Conservation (phyloP, 92 coral and sea anemone species). For the Muricea muricata region DNA sequence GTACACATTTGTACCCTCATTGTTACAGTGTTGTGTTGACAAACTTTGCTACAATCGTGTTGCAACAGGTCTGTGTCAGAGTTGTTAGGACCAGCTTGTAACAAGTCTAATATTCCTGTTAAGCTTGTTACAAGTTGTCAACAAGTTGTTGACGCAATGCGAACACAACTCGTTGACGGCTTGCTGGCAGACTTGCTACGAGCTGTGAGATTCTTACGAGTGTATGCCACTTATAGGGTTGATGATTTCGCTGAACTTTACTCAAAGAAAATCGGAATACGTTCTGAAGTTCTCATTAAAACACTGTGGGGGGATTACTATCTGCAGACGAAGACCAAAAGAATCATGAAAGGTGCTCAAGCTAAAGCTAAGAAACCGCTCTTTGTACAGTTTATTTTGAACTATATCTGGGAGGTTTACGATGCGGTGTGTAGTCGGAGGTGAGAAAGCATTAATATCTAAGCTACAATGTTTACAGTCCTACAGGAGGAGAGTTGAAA, state of each 20-base stretch:
- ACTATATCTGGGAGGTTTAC: constrained; percentile 94
- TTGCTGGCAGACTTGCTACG: too few species aligned
- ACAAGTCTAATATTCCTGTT: too few species aligned
- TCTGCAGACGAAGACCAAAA: constrained; percentile 85
- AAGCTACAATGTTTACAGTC: background rate
- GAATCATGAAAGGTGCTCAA: constrained; percentile 94
- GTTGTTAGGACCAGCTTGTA: too few species aligned
- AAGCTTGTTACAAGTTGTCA: too few species aligned
- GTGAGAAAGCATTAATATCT: constrained; percentile 37
- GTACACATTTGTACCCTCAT: too few species aligned
- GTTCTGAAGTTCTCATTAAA: constrained; percentile 74
- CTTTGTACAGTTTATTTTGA: constrained; percentile 95
- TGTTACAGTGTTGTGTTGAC: too few species aligned
- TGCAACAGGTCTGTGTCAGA: too few species aligned
- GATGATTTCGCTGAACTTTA: constrained; percentile 84
- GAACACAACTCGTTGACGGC: too few species aligned
- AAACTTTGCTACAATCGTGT: too few species aligned
- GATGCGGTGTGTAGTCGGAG: constrained; percentile 82
- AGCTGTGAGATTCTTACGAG: too few species aligned
- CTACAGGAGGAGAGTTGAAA: too few species aligned
- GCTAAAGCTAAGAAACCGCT: constrained; percentile 94
- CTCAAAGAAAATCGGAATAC: constrained; percentile 88
- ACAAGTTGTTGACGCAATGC: too few species aligned
- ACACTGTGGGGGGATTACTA: constrained; percentile 98
- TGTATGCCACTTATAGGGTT: constrained; percentile 52